These are phyloP conservation scores for Dunckerocampus dactyliophorus DNA, from an alignment of 2,113 vertebrate genomes.

Conservation along the genomic window DNA sequence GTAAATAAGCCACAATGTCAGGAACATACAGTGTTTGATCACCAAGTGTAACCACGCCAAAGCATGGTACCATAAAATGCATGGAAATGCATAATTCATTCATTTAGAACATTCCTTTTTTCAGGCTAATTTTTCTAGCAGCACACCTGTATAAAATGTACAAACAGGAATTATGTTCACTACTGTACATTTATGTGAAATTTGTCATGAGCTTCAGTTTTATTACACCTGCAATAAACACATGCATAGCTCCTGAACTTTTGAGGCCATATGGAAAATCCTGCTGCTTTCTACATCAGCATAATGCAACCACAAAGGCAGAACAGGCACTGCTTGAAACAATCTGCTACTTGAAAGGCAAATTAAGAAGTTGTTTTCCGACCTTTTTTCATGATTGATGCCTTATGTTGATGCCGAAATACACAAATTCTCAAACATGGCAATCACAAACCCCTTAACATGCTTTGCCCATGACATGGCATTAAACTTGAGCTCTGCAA, in stretches of 20 bases:
- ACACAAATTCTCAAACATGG: constrained; percentile 24
- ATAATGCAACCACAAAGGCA: constrained; percentile 40
- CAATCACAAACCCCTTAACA: constrained; percentile 31
- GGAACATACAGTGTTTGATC: too few relatives aligned
- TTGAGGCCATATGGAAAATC: constrained; percentile 46
- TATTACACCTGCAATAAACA: constrained; percentile 57
- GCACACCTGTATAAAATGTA: too few relatives aligned
- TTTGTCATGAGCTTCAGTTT: constrained; percentile 29
- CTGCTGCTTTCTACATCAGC: constrained; percentile 22
- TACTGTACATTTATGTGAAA: constrained; percentile 17
- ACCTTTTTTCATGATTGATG: constrained; percentile 36
- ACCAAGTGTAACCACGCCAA: too few relatives aligned
- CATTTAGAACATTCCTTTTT: too few relatives aligned
- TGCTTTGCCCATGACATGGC: constrained; percentile 29
- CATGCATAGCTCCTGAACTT: constrained; percentile 28
- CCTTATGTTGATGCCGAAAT: constrained; percentile 46
- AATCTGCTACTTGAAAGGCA: constrained; percentile 54
- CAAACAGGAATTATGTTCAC: constrained; percentile 2
- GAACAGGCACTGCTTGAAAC: constrained; percentile 46
- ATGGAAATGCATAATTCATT: too few relatives aligned
- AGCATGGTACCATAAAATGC: too few relatives aligned
- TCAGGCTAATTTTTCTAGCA: too few relatives aligned
- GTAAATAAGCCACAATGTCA: too few relatives aligned
- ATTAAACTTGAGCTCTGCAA: constrained; percentile 23
- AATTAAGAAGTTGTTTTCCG: constrained; percentile 40